Evolutionary conservation across 2,888 invertebrate species (phyloP), one percentile per base, ranked within the genome.

Genomic region (Notodonta dromedarius): DNA sequence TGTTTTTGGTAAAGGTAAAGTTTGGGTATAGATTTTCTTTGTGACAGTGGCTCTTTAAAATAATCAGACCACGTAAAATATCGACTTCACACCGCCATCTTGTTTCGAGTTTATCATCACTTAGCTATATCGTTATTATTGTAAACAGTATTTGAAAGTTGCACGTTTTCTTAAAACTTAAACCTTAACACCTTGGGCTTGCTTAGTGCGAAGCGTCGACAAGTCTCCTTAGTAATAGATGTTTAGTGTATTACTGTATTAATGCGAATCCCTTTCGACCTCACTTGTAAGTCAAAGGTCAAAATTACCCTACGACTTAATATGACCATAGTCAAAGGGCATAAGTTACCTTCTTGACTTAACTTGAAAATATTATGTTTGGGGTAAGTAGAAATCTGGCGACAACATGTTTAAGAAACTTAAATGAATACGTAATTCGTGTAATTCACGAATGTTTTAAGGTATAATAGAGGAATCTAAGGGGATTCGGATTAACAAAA

Each of bases 161-260:
- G 75, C 82, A 83, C 84, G 63, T 77, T 74, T 77, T 73, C 78
- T 74, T 74, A 71, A 71, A 60, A 68, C 46, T 68, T 70, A 72
- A 60, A 68, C 46, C 67, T 70, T 69, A 71, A 73, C 73, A 69
- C 77, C 71, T 66, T 61, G 75, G 76, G 77, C 78, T 76, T 74
- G 79, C 75, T 73, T 82, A 72, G 71, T 44, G 72, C 71, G 74
- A 71, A 69, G 73, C 80, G 65, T 66, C 78, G 68, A 80, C 81
- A 76, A 83, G 82, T 83, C 77, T 69, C 42, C 73, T 77, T 76
- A 78, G 74, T 69, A 59, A 24, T 71, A 74, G 82, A 82, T 77
- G 70, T 73, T 71, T 78, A 81, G 72, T 74, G 66, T 80, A 75
- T 77, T 77, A 58, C 65, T 40, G 57, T 66, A 68, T 71, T 75